Conservation (phyloP, 2,113 vertebrate genomes). For the Azemiops feae region DNA sequence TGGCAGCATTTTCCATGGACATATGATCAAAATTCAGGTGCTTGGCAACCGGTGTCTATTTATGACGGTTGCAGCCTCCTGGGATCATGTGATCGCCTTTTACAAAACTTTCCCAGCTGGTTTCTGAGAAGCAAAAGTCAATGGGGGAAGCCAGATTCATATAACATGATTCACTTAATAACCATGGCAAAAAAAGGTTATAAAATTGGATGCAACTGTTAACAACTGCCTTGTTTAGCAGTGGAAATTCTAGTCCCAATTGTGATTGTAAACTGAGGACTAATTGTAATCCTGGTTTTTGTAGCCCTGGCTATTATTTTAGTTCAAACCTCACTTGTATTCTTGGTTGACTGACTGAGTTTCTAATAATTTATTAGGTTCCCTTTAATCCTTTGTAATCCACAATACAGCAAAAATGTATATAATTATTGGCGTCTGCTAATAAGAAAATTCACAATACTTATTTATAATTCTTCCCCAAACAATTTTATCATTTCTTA, state of each 20-base stretch:
- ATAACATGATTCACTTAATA: background rate
- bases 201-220: background rate
- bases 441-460: background rate
- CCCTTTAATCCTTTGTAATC: background rate
- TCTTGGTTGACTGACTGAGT: background rate
- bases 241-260: background rate
- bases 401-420: background rate
- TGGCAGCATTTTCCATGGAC: too few species aligned
- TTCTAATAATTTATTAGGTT: background rate
- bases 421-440: background rate
- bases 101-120: background rate
- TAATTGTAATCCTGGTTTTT: background rate
- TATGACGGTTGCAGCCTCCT: background rate
- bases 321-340: background rate
- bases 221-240: background rate
- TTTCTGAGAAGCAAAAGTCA: background rate
- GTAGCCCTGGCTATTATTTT: background rate
- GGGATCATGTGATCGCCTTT: background rate
- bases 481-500: slow-evolving; percentile 58
- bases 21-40: background rate
- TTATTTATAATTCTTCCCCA: background rate
- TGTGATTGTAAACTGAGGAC: background rate
- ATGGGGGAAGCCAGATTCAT: background rate
- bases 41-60: background rate
- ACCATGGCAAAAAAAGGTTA: background rate